Evolutionary conservation across 2,797 vertebrate genomes (phyloP).

Genomic region (Danio albolineatus): DNA sequence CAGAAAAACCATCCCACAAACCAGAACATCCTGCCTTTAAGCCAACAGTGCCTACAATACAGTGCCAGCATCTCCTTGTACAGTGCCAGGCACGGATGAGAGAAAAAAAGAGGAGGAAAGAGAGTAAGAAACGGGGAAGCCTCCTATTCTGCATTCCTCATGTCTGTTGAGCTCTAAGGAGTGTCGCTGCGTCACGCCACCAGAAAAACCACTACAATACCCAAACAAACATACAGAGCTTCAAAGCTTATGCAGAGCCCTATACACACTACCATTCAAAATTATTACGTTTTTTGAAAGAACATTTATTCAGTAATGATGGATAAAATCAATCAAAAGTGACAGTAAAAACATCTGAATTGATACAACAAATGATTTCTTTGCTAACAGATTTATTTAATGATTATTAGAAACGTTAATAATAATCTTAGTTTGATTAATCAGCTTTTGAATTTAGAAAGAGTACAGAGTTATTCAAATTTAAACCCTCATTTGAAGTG

Average conservation of each 20-base stretch:
- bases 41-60: conserved; percentile 14
- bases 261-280: not conserved
- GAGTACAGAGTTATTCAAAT: no score
- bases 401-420: no score
- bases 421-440: no score
- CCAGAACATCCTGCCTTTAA: conserved; percentile 34
- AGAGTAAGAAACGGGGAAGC: conserved; percentile 7
- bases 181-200: conserved; percentile 47
- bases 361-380: not conserved
- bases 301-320: not conserved
- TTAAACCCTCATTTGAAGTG: no score
- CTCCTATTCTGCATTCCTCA: conserved; percentile 40
- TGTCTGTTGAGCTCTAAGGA: conserved; percentile 30
- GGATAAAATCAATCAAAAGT: not conserved
- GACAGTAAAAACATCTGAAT: not conserved
- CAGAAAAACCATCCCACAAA: conserved; percentile 16
- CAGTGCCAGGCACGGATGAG: conserved; percentile 18
- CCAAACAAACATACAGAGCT: conserved; percentile 46
- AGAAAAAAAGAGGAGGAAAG: not conserved
- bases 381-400: no score
- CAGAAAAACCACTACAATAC: conserved; percentile 47
- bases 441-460: no score
- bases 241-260: conserved; percentile 33
- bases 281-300: not conserved
- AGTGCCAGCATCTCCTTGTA: conserved; percentile 28